A percentile compares a stretch with the other conserved stretches of the same genome.
Evolutionary conservation across 2,797 vertebrate genomes (phyloP).

Genomic region (Vespertilio murinus): DNA sequence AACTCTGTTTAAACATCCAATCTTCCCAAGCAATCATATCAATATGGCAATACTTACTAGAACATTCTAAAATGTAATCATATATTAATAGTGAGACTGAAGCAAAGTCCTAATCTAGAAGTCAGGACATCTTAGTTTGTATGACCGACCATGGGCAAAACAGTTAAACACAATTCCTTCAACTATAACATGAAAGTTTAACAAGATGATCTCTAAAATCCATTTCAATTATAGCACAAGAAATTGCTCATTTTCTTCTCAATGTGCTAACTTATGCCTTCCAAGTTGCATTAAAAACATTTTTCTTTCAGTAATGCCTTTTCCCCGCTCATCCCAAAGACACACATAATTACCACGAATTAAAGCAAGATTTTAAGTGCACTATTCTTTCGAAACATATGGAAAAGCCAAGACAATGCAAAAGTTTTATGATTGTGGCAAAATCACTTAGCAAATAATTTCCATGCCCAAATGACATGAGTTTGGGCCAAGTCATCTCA

Average conservation of each 20-base stretch:
- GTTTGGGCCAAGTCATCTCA: not conserved
- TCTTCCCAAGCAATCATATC: not conserved
- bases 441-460: conserved; percentile 2
- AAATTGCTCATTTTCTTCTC: not conserved
- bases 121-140: not conserved
- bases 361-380: not conserved
- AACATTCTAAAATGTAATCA: not conserved
- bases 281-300: not conserved
- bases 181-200: not conserved
- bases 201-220: not conserved
- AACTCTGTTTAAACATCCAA: not conserved
- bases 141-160: not conserved
- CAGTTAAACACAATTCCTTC: not conserved
- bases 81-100: not conserved
- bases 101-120: not conserved
- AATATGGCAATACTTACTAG: not conserved
- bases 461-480: not conserved
- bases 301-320: not conserved
- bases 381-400: not conserved
- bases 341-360: not conserved
- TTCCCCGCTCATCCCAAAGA: not conserved
- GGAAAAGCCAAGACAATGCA: not conserved
- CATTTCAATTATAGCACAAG: not conserved
- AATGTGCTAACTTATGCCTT: not conserved
- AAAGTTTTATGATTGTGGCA: not conserved